Base-by-base conservation (phyloP, 2,113 vertebrate species). In the Tringa solitaria region DNA sequence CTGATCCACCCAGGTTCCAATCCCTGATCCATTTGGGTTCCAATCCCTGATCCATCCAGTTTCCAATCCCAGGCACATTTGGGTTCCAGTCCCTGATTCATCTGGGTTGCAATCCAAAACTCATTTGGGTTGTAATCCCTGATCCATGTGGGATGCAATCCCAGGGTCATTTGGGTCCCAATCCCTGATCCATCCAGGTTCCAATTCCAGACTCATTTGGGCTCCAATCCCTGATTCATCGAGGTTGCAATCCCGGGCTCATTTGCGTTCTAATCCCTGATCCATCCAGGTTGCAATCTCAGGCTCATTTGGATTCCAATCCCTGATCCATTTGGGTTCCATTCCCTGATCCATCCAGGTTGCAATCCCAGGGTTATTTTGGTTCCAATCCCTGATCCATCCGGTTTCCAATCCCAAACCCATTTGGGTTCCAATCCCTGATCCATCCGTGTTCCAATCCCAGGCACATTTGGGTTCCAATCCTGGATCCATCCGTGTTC, bases 401-500 rank as follows among this genome's bases (percentile, higher is more conserved):
- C 13, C 7, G 9, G 14, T 4, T 24, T 12, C 23, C 12, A 4
- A 41, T 28, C 60, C 60, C 8, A 39, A 39, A 39, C 37, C 37
- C 9, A 3, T 10, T 3, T 8, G 7, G 11, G 2, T 0, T 57
- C 39, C 45, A 24, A 24, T 11, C 41, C 15, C 57, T 30, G 3
- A 65, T 12, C 37, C 35, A 33, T 9, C 16, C 3, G 9, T 20
- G 30, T 24, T 16, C 23, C 51, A 53, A 53, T 28, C 14, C 51
- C 26, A 16, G 15, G 15, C 15, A 9, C 14, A 53, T 53, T 53
- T 27, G 14, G 27, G 5, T 32, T 32, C 17, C 53, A 19, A 19
- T 10, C 54, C 54, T 19, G 5, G 30, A 11, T 16, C 57, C 33
- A 60, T 35, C 13, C 3, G 9, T 20, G 30, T 24, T 16, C 23